A percentile compares a stretch with the other conserved stretches of the same genome.
Evolutionary conservation across 1,140 invertebrate species (phyloP).

Genomic region (Nasonia vitripennis): DNA sequence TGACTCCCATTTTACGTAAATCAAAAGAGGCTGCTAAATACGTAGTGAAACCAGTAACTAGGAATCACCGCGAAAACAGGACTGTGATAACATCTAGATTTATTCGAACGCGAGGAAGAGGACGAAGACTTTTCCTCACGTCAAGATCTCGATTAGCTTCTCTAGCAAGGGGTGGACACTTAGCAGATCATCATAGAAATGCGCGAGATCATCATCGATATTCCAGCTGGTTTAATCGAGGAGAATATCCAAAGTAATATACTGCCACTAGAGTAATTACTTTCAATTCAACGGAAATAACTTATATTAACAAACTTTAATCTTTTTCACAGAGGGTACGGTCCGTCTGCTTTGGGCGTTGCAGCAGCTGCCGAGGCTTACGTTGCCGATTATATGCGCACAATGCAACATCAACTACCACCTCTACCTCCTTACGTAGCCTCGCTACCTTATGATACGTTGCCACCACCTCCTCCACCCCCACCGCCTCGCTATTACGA

Average conservation of each 20-base stretch:
- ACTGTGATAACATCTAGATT: constrained; percentile 75
- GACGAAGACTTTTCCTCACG: constrained; percentile 70
- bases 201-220: constrained; percentile 70
- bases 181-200: constrained; percentile 64
- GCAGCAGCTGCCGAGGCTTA: constrained; percentile 85
- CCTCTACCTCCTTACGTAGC: constrained; percentile 82
- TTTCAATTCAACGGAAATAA: not conserved
- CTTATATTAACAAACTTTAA: not conserved
- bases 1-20: constrained; percentile 91
- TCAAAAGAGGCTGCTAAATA: constrained; percentile 88
- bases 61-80: constrained; percentile 74
- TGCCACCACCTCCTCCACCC: constrained; percentile 84
- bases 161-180: constrained; percentile 68
- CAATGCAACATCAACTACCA: constrained; percentile 87
- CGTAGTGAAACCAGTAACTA: constrained; percentile 70
- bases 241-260: constrained; percentile 64
- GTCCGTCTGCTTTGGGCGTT: constrained; percentile 69
- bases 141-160: constrained; percentile 73
- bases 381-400: constrained; percentile 86
- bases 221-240: constrained; percentile 68
- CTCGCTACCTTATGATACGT: constrained; percentile 81
- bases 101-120: constrained; percentile 74
- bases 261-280: not conserved
- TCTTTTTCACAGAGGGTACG: constrained; percentile 64
- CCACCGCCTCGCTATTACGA: constrained; percentile 86